Percentiles rank a stretch among this genome's conserved stretches.
phyloP scores from a whole-genome alignment of 2,888 invertebrate genomes.

The Sesia bembeciformis region DNA sequence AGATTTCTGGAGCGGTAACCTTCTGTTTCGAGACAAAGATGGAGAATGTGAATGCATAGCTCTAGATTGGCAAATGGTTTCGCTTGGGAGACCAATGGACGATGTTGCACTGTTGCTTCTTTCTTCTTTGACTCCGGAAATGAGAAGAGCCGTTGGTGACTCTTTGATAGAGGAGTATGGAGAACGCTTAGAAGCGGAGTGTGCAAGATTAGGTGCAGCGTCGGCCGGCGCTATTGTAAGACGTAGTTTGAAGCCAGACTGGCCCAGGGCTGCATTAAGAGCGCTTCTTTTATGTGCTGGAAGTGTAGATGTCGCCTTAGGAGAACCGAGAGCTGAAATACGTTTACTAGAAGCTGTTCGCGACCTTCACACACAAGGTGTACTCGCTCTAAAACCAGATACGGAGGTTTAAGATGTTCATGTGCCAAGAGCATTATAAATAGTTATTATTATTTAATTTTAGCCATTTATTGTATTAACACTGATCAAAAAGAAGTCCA shows the following conservation, averaged over 20 bases:
- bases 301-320: constrained; percentile 86
- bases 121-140: constrained; percentile 82
- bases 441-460: constrained; percentile 1
- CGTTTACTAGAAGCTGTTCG: constrained; percentile 82
- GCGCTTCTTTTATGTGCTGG: constrained; percentile 87
- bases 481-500: constrained; percentile 22
- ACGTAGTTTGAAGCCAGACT: constrained; percentile 73
- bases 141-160: constrained; percentile 77
- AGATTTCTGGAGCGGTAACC: constrained; percentile 89
- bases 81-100: constrained; percentile 84
- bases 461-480: background rate
- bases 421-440: constrained; percentile 39
- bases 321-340: constrained; percentile 83
- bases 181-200: constrained; percentile 75
- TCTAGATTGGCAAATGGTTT: constrained; percentile 90
- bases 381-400: constrained; percentile 72
- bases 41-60: constrained; percentile 78
- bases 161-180: constrained; percentile 82
- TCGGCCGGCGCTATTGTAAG: constrained; percentile 65
- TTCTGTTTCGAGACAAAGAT: constrained; percentile 76
- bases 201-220: constrained; percentile 76
- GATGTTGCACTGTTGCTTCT: constrained; percentile 83
- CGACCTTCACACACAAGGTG: constrained; percentile 81
- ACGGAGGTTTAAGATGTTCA: constrained; percentile 20
- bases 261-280: constrained; percentile 80